Base-by-base conservation (phyloP, 2,113 vertebrate genomes). In the Saccopteryx bilineata region DNA sequence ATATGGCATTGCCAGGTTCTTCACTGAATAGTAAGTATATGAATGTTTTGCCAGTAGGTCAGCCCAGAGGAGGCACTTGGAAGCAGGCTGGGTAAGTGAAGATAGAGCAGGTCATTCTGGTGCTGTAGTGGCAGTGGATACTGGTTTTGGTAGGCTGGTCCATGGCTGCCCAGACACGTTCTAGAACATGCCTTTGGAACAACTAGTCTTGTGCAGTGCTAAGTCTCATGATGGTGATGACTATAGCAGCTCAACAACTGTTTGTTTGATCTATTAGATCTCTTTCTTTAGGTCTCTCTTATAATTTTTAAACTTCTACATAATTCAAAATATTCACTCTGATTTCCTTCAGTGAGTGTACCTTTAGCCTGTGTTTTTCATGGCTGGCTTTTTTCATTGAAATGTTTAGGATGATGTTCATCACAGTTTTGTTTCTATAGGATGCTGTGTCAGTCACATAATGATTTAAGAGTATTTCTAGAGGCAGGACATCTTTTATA, bases 21-120 rank as follows among this genome's bases (percentile, higher is more conserved):
- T 99, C 97, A 99, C 99, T 88, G 99, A 99, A 97, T 99, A 99
- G 99, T 99, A 99, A 98, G 99, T 99, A 98, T 65, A 72, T 90
- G 28, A 93, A 65, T 68, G 92, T 8, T 60, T 84, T 96, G 95
- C 91, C 96, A 93, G 5, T 60, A 87, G 90, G 63, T 76, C 3
- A 96, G 85, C 58, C 76, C 95, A 83, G 74, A 91, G n/a, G 84
- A 84, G 33, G 46, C 39, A 75, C 91, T 97, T 97, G 97, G 95
- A 97, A 96, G 52, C 83, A 87, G 79, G 5, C 74, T 94, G 96
- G 93, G 69, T 72, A 52, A 88, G 24, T 48, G 91, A 86, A 93
- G 89, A 74, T 54, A 69, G 63, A 96, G 63, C 39, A 90, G 95
- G 76, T 60, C 69, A 68, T 2, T 96, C 87, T 97, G 96, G 60